Percentiles rank a stretch among this genome's conserved stretches.
Evolutionary conservation across 1,140 invertebrate species (phyloP).

Genomic region (Drosophila ananassae): DNA sequence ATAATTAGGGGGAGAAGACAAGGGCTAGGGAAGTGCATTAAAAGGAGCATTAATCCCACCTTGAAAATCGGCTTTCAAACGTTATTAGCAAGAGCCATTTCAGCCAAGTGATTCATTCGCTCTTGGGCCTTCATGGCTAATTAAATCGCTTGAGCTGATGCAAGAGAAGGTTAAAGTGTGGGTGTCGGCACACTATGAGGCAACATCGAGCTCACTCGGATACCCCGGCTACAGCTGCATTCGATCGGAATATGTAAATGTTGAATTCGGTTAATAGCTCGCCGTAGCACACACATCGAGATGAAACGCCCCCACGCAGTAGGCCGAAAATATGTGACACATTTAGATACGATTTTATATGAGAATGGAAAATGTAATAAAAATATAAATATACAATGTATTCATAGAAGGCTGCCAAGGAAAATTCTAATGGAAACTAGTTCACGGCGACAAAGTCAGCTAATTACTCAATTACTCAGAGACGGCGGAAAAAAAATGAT

Average conservation of each 20-base stretch:
- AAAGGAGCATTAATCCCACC: not conserved
- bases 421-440: conserved; percentile 29
- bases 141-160: conserved; percentile 70
- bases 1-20: not conserved
- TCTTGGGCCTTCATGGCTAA: conserved; percentile 75
- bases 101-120: conserved; percentile 28
- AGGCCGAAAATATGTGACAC: conserved; percentile 55
- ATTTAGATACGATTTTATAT: conserved; percentile 30
- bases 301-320: conserved; percentile 54
- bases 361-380: conserved; percentile 6
- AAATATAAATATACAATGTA: not conserved
- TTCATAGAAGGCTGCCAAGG: conserved; percentile 20
- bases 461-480: conserved; percentile 37
- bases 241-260: conserved; percentile 61
- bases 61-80: conserved; percentile 18
- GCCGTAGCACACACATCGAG: conserved; percentile 38
- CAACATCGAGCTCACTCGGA: conserved; percentile 47
- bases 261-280: conserved; percentile 59
- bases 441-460: conserved; percentile 30
- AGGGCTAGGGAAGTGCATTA: not conserved
- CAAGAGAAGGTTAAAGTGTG: conserved; percentile 71
- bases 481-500: conserved; percentile 12
- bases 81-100: conserved; percentile 25
- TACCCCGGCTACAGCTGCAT: conserved; percentile 60
- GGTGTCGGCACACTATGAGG: conserved; percentile 69